A percentile compares a stretch with the other conserved stretches of the same genome.
Conservation (phyloP, 2,113 vertebrate species). For the Alectura lathami region DNA sequence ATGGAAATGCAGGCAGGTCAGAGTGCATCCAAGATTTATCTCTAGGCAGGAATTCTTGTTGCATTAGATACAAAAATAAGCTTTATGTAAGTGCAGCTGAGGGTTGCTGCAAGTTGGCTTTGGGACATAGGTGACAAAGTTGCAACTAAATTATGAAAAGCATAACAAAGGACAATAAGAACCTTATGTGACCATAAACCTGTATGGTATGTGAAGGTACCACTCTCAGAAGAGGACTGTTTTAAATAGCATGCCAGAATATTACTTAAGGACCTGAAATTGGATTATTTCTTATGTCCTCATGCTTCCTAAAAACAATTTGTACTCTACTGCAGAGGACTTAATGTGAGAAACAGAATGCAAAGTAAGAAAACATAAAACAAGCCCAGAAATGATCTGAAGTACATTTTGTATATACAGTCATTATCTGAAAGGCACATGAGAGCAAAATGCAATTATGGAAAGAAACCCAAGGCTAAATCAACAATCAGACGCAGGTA, state of each 20-base stretch:
- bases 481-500: not conserved
- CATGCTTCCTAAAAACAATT: not conserved
- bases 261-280: not conserved
- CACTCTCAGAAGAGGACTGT: not conserved
- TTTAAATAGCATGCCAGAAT: not conserved
- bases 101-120: not conserved
- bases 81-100: not conserved
- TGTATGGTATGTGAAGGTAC: not conserved
- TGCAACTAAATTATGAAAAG: not conserved
- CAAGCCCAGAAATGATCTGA: fast-evolving
- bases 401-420: not conserved
- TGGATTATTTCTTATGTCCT: not conserved
- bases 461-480: not conserved
- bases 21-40: not conserved
- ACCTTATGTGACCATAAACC: not conserved
- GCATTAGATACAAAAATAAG: conserved; percentile 5
- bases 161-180: not conserved
- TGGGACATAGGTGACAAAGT: conserved; percentile 13
- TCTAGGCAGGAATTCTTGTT: conserved; percentile 4
- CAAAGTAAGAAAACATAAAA: not conserved
- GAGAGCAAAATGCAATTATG: not conserved
- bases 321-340: not conserved
- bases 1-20: conserved; percentile 1
- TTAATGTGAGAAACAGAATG: not conserved
- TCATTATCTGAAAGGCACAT: not conserved